Base-by-base conservation (phyloP, 1,140 invertebrate species). In the Chrysopa pallens region DNA sequence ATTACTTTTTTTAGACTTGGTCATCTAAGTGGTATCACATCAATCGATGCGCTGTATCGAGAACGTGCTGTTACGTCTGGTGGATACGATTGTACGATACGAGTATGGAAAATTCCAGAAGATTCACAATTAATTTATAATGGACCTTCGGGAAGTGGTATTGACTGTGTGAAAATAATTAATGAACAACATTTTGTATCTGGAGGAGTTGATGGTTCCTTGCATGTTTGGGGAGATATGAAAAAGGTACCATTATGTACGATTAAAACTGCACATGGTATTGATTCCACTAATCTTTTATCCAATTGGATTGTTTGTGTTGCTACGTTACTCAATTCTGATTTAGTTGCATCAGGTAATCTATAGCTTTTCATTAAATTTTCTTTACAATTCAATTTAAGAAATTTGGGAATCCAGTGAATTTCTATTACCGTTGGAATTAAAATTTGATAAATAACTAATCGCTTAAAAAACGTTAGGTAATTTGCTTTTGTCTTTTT, bases 61-160 rank as follows among this genome's bases (percentile, higher is more conserved):
- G 91, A 96, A 53, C 68, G 89, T 46, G 86, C 85, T 2, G 73
- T 97, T 1, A 89, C 90, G 6, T 75, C 81, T 39, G 93, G 93
- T 36, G 89, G 91, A 23, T 71, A 78, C 45, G 94, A 98, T 59
- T 73, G 72, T 33, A 75, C 82, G 6, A 60, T 96, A 35, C 70
- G 91, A 48, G 74, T 97, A 49, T 98, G 92, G 91, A 96, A 97
- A 62, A 84, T 98, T 45, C 74, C 82, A 0, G 92, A 97, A 67
- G 93, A 97, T 58, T 94, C 91, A 37, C 93, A 97, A 55, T 66
- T 97, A 6, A 82, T 96, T 46, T 97, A 86, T 60, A 87, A 92
- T 57, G 84, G 80, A 1, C 76, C 80, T 48, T 59, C 64, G 42
- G 80, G 80, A 35, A 87, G 79, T 48, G n/a, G n/a, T 23, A 78